Evolutionary conservation across 2,113 vertebrate species (phyloP).

Genomic region (Hyperopisus bebe): DNA sequence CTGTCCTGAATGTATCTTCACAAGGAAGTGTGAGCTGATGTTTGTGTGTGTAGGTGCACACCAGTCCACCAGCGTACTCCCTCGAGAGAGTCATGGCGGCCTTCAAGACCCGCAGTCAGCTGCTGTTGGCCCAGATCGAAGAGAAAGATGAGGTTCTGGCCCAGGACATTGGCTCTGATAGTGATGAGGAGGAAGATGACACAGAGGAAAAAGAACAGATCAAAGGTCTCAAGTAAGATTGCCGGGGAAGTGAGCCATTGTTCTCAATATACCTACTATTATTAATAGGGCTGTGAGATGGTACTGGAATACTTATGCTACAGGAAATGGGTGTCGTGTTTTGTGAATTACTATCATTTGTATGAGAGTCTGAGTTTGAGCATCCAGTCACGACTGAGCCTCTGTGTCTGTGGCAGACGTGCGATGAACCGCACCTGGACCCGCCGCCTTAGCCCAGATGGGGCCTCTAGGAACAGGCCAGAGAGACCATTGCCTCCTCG

Average conservation of each 20-base stretch:
- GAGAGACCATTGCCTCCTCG: neutral
- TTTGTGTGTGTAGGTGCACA: slow-evolving; percentile 57
- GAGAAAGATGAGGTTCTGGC: slow-evolving; percentile 74
- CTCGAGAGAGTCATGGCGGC: slow-evolving; percentile 71
- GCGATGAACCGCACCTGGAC: slow-evolving; percentile 67
- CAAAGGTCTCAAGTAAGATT: slow-evolving; percentile 47
- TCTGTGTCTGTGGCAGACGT: slow-evolving; percentile 39
- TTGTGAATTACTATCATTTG: neutral
- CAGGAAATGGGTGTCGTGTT: neutral
- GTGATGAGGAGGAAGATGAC: slow-evolving; percentile 47
- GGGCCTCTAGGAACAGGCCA: slow-evolving; percentile 4
- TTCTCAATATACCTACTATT: neutral
- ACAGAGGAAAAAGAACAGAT: slow-evolving; percentile 42
- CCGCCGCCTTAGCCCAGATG: slow-evolving; percentile 35
- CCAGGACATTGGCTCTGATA: slow-evolving; percentile 56
- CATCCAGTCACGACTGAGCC: neutral
- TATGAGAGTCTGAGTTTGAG: neutral
- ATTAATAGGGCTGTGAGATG: neutral
- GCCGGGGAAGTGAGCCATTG: neutral
- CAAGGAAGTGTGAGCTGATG: neutral
- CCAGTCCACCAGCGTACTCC: slow-evolving; percentile 60
- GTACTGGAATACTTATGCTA: neutral
- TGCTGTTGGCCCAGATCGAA: slow-evolving; percentile 71
- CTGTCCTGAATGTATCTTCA: neutral
- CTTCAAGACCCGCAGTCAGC: slow-evolving; percentile 70